These are phyloP conservation scores for Cryptophagus acutangulus DNA, from an alignment of 2,888 invertebrate species.

Conservation along the genomic window DNA sequence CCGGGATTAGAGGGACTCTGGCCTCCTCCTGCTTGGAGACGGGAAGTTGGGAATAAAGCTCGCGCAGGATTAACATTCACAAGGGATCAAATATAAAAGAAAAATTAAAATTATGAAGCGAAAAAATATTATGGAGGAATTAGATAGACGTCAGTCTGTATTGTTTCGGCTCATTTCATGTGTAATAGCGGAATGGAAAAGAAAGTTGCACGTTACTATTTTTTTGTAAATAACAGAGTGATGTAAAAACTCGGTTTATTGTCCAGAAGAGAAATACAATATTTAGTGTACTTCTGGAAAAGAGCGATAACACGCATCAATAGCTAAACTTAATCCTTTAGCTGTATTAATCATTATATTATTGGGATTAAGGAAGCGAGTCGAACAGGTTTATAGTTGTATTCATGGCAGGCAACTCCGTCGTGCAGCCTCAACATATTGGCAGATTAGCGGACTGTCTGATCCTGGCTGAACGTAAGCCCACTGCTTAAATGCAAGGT, in stretches of 20 bases:
- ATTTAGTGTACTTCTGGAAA: conserved; percentile 37
- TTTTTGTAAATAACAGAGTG: too few species aligned
- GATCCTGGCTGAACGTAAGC: conserved; percentile 40
- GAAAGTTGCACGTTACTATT: too few species aligned
- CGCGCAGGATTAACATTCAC: conserved; percentile 47
- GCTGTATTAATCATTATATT: conserved; percentile 48
- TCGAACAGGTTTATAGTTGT: conserved; percentile 40
- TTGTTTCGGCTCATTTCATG: too few species aligned
- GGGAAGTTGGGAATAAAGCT: conserved; percentile 47
- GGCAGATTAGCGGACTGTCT: conserved; percentile 58
- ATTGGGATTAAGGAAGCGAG: conserved; percentile 43
- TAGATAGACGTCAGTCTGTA: too few species aligned
- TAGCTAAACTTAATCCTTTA: conserved; percentile 45
- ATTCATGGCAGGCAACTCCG: conserved; percentile 44
- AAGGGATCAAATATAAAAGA: conserved; percentile 44
- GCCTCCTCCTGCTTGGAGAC: conserved; percentile 43
- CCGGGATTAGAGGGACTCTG: conserved; percentile 47
- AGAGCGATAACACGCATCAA: conserved; percentile 48
- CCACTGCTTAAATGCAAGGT: conserved; percentile 39
- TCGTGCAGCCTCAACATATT: conserved; percentile 62
- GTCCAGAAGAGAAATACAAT: background rate
- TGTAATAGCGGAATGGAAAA: too few species aligned
- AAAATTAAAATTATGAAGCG: conserved; percentile 37
- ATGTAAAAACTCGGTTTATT: too few species aligned
- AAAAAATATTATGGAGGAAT: too few species aligned